phyloP scores from a whole-genome alignment of 2,888 invertebrate species.

The Pollenia angustigena region DNA sequence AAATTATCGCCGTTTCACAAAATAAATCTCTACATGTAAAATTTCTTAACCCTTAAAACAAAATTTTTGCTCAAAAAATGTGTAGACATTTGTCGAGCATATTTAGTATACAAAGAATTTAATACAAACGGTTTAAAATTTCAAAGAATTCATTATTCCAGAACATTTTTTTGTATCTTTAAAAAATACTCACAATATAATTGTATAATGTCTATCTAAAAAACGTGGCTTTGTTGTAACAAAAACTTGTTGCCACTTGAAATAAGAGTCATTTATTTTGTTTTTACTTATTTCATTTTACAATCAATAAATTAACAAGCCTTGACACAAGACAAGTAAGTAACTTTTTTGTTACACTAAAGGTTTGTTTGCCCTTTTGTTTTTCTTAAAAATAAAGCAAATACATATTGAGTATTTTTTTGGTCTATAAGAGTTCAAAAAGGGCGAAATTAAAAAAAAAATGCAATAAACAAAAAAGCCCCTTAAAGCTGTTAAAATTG shows the following conservation, averaged over 20 bases:
- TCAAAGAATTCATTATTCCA: too few species aligned
- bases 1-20: too few species aligned
- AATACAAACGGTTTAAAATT: too few species aligned
- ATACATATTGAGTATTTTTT: conserved; percentile 22
- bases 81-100: too few species aligned
- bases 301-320: conserved; percentile 61
- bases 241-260: conserved; percentile 62
- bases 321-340: conserved; percentile 49
- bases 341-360: conserved; percentile 14
- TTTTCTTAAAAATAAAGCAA: conserved; percentile 49
- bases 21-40: too few species aligned
- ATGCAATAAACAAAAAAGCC: conserved; percentile 20
- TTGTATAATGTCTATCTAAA: background rate
- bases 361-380: conserved; percentile 1
- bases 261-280: conserved; percentile 13
- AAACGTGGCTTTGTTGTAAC: background rate
- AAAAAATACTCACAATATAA: background rate
- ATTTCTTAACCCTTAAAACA: too few species aligned
- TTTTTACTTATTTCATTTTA: background rate
- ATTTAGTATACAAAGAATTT: too few species aligned
- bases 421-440: background rate
- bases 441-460: background rate
- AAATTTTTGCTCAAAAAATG: too few species aligned
- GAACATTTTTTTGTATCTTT: background rate
- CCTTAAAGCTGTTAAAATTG: conserved; percentile 69